phyloP scores from a whole-genome alignment of 2,113 vertebrate genomes.

The Microtus ochrogaster region DNA sequence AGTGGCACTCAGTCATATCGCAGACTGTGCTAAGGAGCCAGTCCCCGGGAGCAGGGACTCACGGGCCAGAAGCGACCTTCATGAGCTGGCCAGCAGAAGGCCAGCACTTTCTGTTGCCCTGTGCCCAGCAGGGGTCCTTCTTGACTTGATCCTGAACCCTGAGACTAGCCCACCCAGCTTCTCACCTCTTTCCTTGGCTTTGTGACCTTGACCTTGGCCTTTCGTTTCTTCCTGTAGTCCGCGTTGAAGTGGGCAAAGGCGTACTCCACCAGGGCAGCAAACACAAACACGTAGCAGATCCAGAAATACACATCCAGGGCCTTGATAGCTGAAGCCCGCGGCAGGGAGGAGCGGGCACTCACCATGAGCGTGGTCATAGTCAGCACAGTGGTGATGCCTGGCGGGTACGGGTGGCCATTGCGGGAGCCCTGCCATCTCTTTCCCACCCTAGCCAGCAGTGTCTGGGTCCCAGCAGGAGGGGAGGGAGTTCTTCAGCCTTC shows the following conservation, averaged over 20 bases:
- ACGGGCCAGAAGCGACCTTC: too few species aligned
- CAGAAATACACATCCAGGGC: constrained; percentile 98
- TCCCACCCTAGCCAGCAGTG: too few species aligned
- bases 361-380: constrained; percentile 99
- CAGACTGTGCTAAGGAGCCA: background rate
- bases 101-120: background rate
- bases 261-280: constrained; percentile 96
- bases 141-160: too few species aligned
- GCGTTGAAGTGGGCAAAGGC: constrained; percentile 99
- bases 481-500: background rate
- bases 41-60: background rate
- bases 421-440: rapidly evolving
- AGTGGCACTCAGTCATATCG: rapidly evolving
- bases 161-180: background rate
- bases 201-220: constrained; percentile 92
- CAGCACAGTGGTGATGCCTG: constrained; percentile 98
- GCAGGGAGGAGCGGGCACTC: constrained; percentile 95
- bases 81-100: background rate
- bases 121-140: too few species aligned
- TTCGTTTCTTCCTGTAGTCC: constrained; percentile 96
- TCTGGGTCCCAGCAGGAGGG: background rate
- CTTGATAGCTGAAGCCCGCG: constrained; percentile 97
- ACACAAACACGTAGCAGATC: constrained; percentile 99
- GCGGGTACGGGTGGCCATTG: rapidly evolving
- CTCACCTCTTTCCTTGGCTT: constrained; percentile 92